Percentiles rank a stretch among this genome's conserved stretches.
phyloP scores from a whole-genome alignment of 2,888 invertebrate species.

The Listrodromus nycthemerus region DNA sequence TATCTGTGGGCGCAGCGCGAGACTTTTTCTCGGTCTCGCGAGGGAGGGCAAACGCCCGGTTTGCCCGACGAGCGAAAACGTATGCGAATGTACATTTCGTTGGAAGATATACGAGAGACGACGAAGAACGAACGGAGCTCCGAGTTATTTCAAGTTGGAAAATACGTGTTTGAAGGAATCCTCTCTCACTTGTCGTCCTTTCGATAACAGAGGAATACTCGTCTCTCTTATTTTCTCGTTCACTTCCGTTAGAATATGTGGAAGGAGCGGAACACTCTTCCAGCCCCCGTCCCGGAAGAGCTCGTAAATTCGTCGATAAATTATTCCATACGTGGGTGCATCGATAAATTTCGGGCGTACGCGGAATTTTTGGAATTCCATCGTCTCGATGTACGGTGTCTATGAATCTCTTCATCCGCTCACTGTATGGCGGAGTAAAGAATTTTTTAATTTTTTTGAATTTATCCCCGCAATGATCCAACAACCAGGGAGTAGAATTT shows the following conservation, averaged over 20 bases:
- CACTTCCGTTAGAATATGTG: neutral
- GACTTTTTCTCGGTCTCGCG: constrained; percentile 47
- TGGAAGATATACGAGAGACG: constrained; percentile 25
- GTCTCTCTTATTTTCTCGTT: constrained; percentile 15
- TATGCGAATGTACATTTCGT: constrained; percentile 35
- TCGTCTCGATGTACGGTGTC: no score
- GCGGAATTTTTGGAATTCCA: no score
- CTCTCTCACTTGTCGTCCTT: constrained; percentile 35
- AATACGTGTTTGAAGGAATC: constrained; percentile 49
- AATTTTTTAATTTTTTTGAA: no score
- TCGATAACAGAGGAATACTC: constrained; percentile 30
- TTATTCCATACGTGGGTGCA: neutral
- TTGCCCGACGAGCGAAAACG: constrained; percentile 39
- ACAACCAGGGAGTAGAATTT: no score
- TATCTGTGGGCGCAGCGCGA: constrained; percentile 7
- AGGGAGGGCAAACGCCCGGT: constrained; percentile 43
- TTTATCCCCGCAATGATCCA: no score
- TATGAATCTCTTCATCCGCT: no score
- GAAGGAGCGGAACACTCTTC: neutral
- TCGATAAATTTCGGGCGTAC: no score
- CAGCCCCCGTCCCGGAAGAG: neutral
- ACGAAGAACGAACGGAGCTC: neutral
- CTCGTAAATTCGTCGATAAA: neutral
- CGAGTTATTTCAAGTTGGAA: constrained; percentile 57
- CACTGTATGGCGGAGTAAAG: no score